Conservation (phyloP, 2,888 invertebrate genomes). For the Amiota communis region DNA sequence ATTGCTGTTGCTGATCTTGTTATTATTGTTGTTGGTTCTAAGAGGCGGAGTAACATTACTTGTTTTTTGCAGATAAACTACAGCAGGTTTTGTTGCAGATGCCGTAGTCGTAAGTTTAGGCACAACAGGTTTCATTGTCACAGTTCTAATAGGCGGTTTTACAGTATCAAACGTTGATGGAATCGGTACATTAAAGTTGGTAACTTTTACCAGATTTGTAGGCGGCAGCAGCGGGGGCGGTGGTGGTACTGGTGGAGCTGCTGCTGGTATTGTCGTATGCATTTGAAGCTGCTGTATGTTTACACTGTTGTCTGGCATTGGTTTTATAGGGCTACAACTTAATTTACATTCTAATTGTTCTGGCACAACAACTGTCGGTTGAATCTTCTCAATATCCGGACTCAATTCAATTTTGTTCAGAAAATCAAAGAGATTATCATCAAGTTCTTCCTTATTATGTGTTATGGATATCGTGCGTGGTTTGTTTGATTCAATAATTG, state of each 20-base stretch:
- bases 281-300: conserved; percentile 33
- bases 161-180: too few relatives aligned
- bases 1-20: not conserved
- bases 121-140: not conserved
- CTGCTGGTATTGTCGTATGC: conserved; percentile 38
- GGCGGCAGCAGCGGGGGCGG: not conserved
- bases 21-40: too few relatives aligned
- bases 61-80: conserved; percentile 18
- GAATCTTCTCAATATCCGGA: conserved; percentile 71
- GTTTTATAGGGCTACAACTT: conserved; percentile 51
- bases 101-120: not conserved
- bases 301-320: conserved; percentile 11
- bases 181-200: too few relatives aligned
- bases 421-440: conserved; percentile 68
- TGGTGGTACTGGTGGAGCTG: conserved; percentile 21
- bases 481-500: conserved; percentile 36
- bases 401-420: conserved; percentile 67
- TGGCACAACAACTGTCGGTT: conserved; percentile 66
- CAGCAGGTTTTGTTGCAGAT: not conserved
- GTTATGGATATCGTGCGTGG: conserved; percentile 55
- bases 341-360: conserved; percentile 48
- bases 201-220: not conserved
- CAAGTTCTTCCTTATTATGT: conserved; percentile 60
- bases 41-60: not conserved
- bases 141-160: not conserved